Conservation (phyloP, 1,140 invertebrate genomes). For the Caenorhabditis latens region DNA sequence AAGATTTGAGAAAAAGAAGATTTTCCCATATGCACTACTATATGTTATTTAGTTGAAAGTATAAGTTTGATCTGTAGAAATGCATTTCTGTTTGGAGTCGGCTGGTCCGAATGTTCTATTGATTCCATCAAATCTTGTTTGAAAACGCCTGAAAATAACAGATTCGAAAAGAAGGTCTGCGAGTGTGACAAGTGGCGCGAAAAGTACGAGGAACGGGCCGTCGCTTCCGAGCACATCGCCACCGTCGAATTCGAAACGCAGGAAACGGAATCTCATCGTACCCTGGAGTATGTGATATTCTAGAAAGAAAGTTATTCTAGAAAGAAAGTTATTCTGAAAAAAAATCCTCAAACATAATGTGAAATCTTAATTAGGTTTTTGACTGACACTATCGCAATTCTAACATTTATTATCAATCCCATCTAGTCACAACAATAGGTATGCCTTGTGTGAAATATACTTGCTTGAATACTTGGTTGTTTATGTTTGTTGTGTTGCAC, state of each 20-base stretch:
- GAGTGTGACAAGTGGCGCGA: slow-evolving; percentile 54
- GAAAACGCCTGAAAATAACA: slow-evolving; percentile 5
- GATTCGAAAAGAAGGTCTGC: slow-evolving; percentile 43
- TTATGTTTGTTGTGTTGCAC: slow-evolving; percentile 5
- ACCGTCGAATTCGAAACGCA: slow-evolving; percentile 54
- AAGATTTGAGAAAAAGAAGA: no score
- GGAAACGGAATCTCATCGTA: slow-evolving; percentile 33
- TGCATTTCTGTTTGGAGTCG: slow-evolving; percentile 15
- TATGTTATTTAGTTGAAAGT: not conserved
- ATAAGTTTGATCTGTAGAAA: not conserved
- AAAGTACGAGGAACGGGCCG: slow-evolving; percentile 44
- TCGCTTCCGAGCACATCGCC: slow-evolving; percentile 37
- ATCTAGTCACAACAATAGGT: no score
- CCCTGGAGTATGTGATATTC: slow-evolving; percentile 21
- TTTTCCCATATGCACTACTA: no score
- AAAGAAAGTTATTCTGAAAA: not conserved
- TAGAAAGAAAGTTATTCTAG: slow-evolving; percentile 2
- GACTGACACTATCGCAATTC: no score
- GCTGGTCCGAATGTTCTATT: slow-evolving; percentile 33
- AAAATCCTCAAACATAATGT: no score
- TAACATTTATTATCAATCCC: no score
- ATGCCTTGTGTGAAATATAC: not conserved
- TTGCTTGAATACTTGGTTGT: not conserved
- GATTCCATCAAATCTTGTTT: not conserved
- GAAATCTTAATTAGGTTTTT: no score